Base-by-base conservation (phyloP, 2,888 invertebrate genomes). In the Polia nebulosa region DNA sequence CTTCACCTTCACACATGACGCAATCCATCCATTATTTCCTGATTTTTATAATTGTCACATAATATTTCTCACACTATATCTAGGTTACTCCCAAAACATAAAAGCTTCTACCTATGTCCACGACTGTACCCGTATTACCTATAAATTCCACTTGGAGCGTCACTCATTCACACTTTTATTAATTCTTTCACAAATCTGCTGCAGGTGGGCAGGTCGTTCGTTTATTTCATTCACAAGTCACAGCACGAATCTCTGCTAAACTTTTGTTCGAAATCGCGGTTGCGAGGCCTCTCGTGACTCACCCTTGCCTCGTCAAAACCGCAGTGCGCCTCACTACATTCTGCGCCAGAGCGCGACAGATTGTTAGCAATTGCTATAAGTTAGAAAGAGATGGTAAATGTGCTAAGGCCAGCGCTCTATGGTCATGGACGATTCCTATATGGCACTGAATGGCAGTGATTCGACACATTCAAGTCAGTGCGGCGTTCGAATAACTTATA, bases 191-290 rank as follows among this genome's bases (percentile, higher is more conserved):
- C 17, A 2, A 20, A 36, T 25, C 11, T n/a, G 29, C 13, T 29
- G 9, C 11, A 34, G 3, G 20, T 25, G 1, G 11, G 8, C 39
- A 22, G 20, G 15, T 11, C 13, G 3, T 7, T 7, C 29, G 2
- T 17, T 45, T 9, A 49, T 61, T 51, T 22, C 0, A 61, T 61
- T 44, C 15, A 2, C 15, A n/a, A 61, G 44, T 27, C 15, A 0
- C 25, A n/a, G 8, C 20, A 32, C 25, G 20, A 22, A n/a, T 15
- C 6, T 11, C 13, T 0, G 8, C 22, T 9, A 2, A 39, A 41
- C 49, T 6, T 49, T 41, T 20, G 27, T 51, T 34, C n/a, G 39
- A 25, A 72, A 60, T 72, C 27, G 1, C 25, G 8, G 60, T 68
- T 5, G 17, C 9, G 25, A 68, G 72, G 72, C 36, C 36, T 9